Evolutionary conservation across 2,797 vertebrate species (phyloP).

Genomic region (Ctenopoma multispine): DNA sequence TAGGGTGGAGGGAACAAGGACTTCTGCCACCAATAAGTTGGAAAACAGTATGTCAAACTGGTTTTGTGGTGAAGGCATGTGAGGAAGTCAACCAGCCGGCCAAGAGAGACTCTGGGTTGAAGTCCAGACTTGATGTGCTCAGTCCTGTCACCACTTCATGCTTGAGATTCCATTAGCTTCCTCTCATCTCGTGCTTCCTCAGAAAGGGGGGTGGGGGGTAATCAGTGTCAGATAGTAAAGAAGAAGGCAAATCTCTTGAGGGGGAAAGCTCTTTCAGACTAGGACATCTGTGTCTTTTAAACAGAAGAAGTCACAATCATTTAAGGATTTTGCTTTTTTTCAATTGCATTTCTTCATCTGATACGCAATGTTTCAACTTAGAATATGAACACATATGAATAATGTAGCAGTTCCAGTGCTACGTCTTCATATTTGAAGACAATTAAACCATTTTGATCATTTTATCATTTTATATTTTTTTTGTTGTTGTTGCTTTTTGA

Average conservation of each 20-base stretch:
- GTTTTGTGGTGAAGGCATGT: constrained; percentile 61
- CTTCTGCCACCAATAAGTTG: constrained; percentile 15
- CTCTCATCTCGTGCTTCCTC: constrained; percentile 74
- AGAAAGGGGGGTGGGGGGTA: constrained; percentile 39
- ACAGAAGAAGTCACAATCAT: constrained; percentile 65
- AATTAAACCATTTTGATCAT: too few relatives aligned
- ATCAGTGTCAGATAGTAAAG: constrained; percentile 72
- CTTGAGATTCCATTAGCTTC: constrained; percentile 83
- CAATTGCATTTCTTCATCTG: background rate
- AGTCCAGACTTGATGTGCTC: constrained; percentile 74
- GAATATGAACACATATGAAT: background rate
- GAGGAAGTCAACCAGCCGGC: constrained; percentile 39
- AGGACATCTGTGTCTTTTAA: constrained; percentile 74
- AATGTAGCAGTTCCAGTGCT: too few relatives aligned
- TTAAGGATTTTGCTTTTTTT: constrained; percentile 36
- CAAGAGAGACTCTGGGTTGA: constrained; percentile 62
- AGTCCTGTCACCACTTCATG: constrained; percentile 81
- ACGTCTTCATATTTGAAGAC: too few relatives aligned
- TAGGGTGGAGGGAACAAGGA: constrained; percentile 22
- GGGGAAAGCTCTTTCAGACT: constrained; percentile 61
- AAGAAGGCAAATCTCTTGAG: constrained; percentile 55
- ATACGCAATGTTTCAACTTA: background rate
- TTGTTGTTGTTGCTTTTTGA: too few relatives aligned
- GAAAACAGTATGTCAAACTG: constrained; percentile 56
- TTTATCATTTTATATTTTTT: too few relatives aligned